phyloP scores from a whole-genome alignment of 2,113 vertebrate genomes.

The Callionymus lyra region DNA sequence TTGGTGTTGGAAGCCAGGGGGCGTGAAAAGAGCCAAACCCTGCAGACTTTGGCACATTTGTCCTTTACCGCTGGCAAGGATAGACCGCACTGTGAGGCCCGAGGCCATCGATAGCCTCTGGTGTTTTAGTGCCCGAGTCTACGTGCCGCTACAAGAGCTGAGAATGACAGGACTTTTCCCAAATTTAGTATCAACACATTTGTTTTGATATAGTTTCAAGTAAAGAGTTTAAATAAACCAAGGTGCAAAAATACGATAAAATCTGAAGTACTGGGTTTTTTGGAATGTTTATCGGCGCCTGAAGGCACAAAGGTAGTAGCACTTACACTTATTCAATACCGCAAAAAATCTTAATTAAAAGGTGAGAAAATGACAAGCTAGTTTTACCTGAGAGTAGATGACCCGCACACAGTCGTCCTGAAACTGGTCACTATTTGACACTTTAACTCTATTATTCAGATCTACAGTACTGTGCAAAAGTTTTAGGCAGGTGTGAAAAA shows the following conservation, averaged over 20 bases:
- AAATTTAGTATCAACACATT: slow-evolving; percentile 21
- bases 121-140: slow-evolving; percentile 39
- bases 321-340: slow-evolving; percentile 47
- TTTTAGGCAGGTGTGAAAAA: too few relatives aligned
- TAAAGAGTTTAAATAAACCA: slow-evolving; percentile 33
- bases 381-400: slow-evolving; percentile 26
- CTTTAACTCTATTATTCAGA: slow-evolving; percentile 43
- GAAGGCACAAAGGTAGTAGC: slow-evolving; percentile 27
- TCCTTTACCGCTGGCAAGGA: slow-evolving; percentile 63
- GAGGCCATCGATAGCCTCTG: slow-evolving; percentile 40
- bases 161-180: slow-evolving; percentile 41
- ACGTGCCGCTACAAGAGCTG: slow-evolving; percentile 25
- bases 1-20: slow-evolving; percentile 55
- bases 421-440: slow-evolving; percentile 67
- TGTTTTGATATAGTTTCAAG: slow-evolving; percentile 20
- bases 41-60: slow-evolving; percentile 75
- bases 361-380: slow-evolving; percentile 43
- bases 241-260: slow-evolving; percentile 46
- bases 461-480: too few relatives aligned
- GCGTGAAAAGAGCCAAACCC: slow-evolving; percentile 55
- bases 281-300: slow-evolving; percentile 28
- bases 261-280: slow-evolving; percentile 39
- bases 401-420: slow-evolving; percentile 55
- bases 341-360: slow-evolving; percentile 22
- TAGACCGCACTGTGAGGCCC: slow-evolving; percentile 43